Conservation (phyloP, 2,797 vertebrate genomes). For the Bucorvus abyssinicus region DNA sequence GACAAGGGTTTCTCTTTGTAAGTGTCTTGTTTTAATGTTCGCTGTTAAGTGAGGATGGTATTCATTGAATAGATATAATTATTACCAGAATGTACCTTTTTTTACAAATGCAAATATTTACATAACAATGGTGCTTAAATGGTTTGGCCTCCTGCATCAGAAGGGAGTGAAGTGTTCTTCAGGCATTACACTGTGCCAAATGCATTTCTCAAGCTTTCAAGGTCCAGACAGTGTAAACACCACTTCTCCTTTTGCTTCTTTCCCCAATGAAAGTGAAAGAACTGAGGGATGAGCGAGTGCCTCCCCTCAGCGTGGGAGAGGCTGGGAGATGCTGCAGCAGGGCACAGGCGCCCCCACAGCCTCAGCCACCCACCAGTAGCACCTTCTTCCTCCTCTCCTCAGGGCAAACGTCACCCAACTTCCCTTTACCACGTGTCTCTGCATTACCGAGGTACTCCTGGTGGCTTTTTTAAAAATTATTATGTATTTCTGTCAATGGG, state of each 20-base stretch:
- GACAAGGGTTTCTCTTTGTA: constrained; percentile 13
- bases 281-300: fast-evolving
- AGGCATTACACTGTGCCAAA: background rate
- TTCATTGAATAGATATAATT: background rate
- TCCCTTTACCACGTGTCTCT: fast-evolving
- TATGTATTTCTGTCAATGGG: background rate
- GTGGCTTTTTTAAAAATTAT: background rate
- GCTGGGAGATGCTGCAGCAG: background rate
- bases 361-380: fast-evolving
- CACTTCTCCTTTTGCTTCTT: background rate
- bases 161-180: background rate
- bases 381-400: background rate
- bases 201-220: background rate
- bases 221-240: background rate
- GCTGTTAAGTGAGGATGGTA: background rate
- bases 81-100: background rate
- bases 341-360: fast-evolving
- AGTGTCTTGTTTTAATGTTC: constrained; percentile 29
- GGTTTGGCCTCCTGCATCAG: background rate
- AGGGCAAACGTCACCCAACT: background rate
- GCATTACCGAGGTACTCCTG: background rate
- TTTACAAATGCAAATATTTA: constrained; percentile 40
- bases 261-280: background rate
- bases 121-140: background rate
- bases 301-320: background rate